Percentiles rank a stretch among this genome's conserved stretches.
Conservation (phyloP, 2,888 invertebrate genomes). For the Pterostichus madidus region DNA sequence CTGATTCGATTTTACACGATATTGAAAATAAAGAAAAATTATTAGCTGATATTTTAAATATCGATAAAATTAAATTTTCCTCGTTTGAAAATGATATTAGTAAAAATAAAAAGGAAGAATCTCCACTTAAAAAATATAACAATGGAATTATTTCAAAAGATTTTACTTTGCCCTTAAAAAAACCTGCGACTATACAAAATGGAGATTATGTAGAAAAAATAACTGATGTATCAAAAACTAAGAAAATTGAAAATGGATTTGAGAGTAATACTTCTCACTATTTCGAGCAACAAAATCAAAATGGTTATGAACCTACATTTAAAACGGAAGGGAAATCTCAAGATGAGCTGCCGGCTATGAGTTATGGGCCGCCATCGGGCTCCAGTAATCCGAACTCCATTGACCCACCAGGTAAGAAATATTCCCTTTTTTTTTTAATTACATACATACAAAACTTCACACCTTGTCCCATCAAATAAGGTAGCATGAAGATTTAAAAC, state of each 20-base stretch:
- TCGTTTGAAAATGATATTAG: constrained; percentile 40
- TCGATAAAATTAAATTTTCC: constrained; percentile 77
- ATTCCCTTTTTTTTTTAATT: background rate
- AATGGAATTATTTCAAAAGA: constrained; percentile 3
- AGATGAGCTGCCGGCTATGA: constrained; percentile 23
- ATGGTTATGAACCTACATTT: constrained; percentile 1
- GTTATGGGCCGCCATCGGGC: constrained; percentile 67
- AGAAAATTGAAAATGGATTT: background rate
- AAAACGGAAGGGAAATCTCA: too few relatives aligned
- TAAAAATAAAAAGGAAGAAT: constrained; percentile 22
- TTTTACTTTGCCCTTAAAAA: constrained; percentile 12
- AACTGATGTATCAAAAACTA: background rate
- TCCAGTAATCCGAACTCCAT: constrained; percentile 68
- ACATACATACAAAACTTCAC: too few relatives aligned
- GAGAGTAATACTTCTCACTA: constrained; percentile 37
- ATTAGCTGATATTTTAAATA: constrained; percentile 83
- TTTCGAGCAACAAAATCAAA: constrained; percentile 28
- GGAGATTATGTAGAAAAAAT: background rate
- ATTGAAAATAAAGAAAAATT: constrained; percentile 88
- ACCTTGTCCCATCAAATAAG: too few relatives aligned
- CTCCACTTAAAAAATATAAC: too few relatives aligned
- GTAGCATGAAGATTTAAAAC: too few relatives aligned
- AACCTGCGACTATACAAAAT: constrained; percentile 23
- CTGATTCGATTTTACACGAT: constrained; percentile 84
- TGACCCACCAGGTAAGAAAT: constrained; percentile 66